These are phyloP conservation scores for Papilio dardanus DNA, from an alignment of 1,140 invertebrate species.

Conservation along the genomic window DNA sequence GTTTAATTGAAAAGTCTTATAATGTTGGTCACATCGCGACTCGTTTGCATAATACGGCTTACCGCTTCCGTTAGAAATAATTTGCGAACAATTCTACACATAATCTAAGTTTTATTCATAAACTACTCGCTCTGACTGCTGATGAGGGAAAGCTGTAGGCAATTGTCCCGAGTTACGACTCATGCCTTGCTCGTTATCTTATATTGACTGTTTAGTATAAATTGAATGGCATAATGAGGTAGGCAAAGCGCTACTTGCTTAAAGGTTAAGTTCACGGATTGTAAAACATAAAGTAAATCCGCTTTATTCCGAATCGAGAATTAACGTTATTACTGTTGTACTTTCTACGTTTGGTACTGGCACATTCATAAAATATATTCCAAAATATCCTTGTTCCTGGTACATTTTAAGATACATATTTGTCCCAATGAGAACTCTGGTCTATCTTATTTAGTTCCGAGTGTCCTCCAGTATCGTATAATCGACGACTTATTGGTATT, in stretches of 20 bases:
- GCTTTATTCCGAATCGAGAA: too few species aligned
- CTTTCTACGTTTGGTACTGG: too few species aligned
- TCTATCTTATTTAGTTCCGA: too few species aligned
- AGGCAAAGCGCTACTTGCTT: not conserved
- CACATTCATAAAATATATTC: too few species aligned
- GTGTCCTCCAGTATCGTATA: too few species aligned
- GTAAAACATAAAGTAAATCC: too few species aligned
- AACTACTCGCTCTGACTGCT: slow-evolving; percentile 30
- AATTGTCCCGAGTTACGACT: not conserved
- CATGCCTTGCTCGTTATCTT: not conserved
- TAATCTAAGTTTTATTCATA: slow-evolving; percentile 37
- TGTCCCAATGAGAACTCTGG: too few species aligned
- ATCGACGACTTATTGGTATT: too few species aligned
- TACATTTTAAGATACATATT: too few species aligned
- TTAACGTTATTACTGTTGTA: too few species aligned
- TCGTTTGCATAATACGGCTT: slow-evolving; percentile 45
- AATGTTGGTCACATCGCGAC: slow-evolving; percentile 40
- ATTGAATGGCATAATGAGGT: not conserved
- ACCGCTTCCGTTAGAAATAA: slow-evolving; percentile 45
- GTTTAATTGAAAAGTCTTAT: slow-evolving; percentile 32
- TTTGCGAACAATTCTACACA: slow-evolving; percentile 45
- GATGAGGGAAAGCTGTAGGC: slow-evolving; percentile 32
- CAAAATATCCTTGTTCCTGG: too few species aligned
- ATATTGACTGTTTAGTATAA: not conserved
- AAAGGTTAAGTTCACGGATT: too few species aligned